phyloP scores from a whole-genome alignment of 2,888 invertebrate species.

The Celastrina argiolus region DNA sequence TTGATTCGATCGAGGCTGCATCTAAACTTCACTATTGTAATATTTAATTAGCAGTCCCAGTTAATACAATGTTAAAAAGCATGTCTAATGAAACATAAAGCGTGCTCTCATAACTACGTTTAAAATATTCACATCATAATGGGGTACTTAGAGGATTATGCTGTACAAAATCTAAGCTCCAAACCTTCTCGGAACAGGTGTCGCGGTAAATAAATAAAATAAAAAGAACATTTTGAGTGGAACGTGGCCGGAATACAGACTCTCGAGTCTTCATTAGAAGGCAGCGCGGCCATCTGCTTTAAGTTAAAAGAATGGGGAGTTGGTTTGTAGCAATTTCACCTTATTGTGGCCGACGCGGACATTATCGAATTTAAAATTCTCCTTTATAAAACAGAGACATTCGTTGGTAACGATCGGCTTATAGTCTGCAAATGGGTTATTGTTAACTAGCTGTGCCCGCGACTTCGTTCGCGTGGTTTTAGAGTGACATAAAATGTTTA shows the following conservation, averaged over 20 bases:
- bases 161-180: constrained; percentile 8
- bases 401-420: no score
- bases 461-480: no score
- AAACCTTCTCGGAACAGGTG: constrained; percentile 5
- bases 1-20: no score
- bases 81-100: not conserved
- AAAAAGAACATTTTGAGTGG: constrained; percentile 11
- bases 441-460: no score
- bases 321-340: constrained; percentile 12
- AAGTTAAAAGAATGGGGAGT: constrained; percentile 16
- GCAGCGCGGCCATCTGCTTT: constrained; percentile 19
- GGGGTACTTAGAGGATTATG: not conserved
- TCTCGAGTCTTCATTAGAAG: constrained; percentile 11
- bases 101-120: not conserved
- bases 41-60: no score
- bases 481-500: no score
- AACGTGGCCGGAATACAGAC: constrained; percentile 4
- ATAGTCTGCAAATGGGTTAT: no score
- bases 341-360: not conserved
- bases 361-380: not conserved
- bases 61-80: no score
- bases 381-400: not conserved
- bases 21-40: no score
- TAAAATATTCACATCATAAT: not conserved
- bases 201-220: constrained; percentile 16